A percentile compares a stretch with the other conserved stretches of the same genome.
These are phyloP conservation scores for Neosalanx taihuensis DNA, from an alignment of 2,797 vertebrate species.

Conservation along the genomic window DNA sequence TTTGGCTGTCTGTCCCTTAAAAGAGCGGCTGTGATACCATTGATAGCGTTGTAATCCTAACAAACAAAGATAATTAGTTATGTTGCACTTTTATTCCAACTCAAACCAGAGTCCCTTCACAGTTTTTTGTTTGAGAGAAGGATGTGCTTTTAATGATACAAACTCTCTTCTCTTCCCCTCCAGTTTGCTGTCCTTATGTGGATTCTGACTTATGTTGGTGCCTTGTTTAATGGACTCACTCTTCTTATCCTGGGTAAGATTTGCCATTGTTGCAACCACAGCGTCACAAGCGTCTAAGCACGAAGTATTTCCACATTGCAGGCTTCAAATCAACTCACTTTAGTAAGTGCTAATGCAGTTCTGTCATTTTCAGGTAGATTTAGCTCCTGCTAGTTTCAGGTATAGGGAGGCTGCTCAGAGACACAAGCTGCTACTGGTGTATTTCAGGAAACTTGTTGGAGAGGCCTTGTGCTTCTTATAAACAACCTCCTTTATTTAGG, in stretches of 20 bases:
- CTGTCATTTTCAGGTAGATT: not conserved
- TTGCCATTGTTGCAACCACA: not conserved
- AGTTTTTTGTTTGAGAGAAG: not conserved
- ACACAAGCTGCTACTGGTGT: not conserved
- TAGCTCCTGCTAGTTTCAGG: not conserved
- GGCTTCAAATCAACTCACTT: not conserved
- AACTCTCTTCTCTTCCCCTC: conserved; percentile 19
- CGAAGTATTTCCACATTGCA: not conserved
- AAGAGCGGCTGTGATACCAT: too few relatives aligned
- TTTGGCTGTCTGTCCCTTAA: not conserved
- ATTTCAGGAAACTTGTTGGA: conserved; percentile 4
- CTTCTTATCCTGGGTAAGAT: conserved; percentile 93
- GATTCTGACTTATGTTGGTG: conserved; percentile 95
- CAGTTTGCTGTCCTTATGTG: conserved; percentile 96
- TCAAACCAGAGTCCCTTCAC: too few relatives aligned
- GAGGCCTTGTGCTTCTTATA: not conserved
- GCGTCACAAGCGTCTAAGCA: not conserved
- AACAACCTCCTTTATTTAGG: too few relatives aligned
- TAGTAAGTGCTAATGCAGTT: not conserved
- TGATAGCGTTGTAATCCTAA: too few relatives aligned
- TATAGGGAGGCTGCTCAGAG: not conserved
- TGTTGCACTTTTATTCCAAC: too few relatives aligned
- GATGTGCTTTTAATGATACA: not conserved
- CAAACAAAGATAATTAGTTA: too few relatives aligned
- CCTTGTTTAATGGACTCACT: conserved; percentile 97